A percentile compares a stretch with the other conserved stretches of the same genome.
phyloP scores from a whole-genome alignment of 1,140 invertebrate genomes.

The Bradynema listronoti region DNA sequence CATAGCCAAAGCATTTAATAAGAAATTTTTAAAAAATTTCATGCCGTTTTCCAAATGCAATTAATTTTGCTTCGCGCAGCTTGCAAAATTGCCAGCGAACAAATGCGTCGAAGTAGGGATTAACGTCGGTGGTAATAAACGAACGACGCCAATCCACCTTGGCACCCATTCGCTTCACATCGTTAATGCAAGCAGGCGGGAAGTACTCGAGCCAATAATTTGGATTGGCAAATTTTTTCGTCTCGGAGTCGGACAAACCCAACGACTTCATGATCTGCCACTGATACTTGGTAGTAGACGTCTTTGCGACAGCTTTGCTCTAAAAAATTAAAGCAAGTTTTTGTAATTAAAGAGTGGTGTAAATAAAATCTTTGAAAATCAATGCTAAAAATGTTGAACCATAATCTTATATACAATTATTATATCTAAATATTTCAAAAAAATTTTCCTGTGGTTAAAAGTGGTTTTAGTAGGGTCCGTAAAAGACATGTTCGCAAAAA shows the following conservation, averaged over 20 bases:
- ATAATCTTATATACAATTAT: too few relatives aligned
- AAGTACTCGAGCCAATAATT: conserved; percentile 91
- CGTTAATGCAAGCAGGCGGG: conserved; percentile 76
- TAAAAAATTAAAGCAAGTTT: conserved; percentile 32
- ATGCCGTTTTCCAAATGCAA: conserved; percentile 85
- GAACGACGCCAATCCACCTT: conserved; percentile 87
- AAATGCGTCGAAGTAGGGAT: conserved; percentile 96
- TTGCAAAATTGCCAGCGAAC: conserved; percentile 89
- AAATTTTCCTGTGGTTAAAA: too few relatives aligned
- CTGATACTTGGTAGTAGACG: conserved; percentile 80
- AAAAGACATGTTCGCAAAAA: too few relatives aligned
- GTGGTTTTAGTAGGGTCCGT: too few relatives aligned
- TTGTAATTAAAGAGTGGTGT: too few relatives aligned
- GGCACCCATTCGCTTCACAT: conserved; percentile 79
- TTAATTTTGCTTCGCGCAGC: conserved; percentile 78
- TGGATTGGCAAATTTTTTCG: conserved; percentile 82
- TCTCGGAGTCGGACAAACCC: conserved; percentile 81
- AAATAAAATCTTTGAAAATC: conserved; percentile 7
- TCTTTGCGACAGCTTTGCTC: conserved; percentile 84
- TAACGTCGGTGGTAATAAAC: conserved; percentile 95
- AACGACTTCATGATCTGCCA: conserved; percentile 97
- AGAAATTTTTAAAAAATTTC: conserved; percentile 5
- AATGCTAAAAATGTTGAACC: conserved; percentile 10
- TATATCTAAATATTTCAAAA: too few relatives aligned
- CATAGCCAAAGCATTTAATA: too few relatives aligned